Base-by-base conservation (phyloP, 2,797 vertebrate genomes). In the Mycteria americana region DNA sequence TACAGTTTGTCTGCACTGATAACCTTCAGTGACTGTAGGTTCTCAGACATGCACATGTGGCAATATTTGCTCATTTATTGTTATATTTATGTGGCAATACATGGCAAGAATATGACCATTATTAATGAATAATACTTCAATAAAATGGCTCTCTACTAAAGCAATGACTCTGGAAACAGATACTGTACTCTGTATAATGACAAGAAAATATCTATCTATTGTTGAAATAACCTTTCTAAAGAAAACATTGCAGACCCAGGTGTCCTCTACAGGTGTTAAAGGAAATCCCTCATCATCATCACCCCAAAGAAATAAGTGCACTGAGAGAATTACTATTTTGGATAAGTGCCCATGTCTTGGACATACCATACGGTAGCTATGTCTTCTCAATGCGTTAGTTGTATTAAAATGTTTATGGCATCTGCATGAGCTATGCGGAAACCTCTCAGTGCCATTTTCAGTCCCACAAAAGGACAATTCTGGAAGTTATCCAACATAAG, bases 141-240 rank as follows among this genome's bases (percentile, higher is more conserved):
- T 85, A 92, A 95, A 96, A 87, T n/a, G 18, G 19, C 43, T 76
- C 19, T 88, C 37, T 70, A 33, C 83, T 84, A 53, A 91, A 94
- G 28, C 31, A 67, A 67, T 83, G 15, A 35, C 63, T 93, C 80
- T 92, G 78, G 77, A 82, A 94, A 85, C 21, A 92, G 77, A 63
- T 54, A 77, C 23, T 59, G 37, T 37, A 39, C 64, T 64, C 27
- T 13, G 18, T 67, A 68, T 46, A 89, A 92, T 59, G 80, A 92
- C 76, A 72, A 80, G 56, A 93, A 95, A 94, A 92, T 62, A 95
- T 30, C 67, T 72, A 45, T 43, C 53, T 82, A 13, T 67, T 82
- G 68, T 86, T 85, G 70, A 74, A 95, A 85, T 85, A 93, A 87
- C 84, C 89, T 91, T 88, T 80, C 68, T 70, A 74, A 85, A 85